These are phyloP conservation scores for Anser cygnoides DNA, from an alignment of 2,113 vertebrate species.

Conservation along the genomic window DNA sequence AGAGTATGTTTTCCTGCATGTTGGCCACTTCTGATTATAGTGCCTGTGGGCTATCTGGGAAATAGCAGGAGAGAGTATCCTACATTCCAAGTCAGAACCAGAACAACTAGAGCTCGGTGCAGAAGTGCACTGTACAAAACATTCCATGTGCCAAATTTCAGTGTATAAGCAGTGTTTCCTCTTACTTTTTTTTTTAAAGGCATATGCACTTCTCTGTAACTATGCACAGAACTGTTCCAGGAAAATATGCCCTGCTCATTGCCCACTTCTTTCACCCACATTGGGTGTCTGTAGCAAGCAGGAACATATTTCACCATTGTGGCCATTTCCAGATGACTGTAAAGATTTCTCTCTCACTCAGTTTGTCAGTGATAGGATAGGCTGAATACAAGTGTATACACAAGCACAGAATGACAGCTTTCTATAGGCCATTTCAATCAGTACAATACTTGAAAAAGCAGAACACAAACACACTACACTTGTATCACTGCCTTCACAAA, in stretches of 20 bases:
- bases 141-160: background rate
- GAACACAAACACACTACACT: accelerated
- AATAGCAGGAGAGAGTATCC: conserved; percentile 33
- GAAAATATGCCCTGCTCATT: background rate
- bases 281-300: background rate
- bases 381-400: background rate
- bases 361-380: background rate
- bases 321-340: background rate
- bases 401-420: background rate
- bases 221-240: background rate
- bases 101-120: conserved; percentile 24
- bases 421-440: background rate
- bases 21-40: conserved; percentile 52
- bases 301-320: background rate
- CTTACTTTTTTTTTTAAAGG: background rate
- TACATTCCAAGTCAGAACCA: conserved; percentile 54
- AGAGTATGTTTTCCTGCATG: conserved; percentile 22
- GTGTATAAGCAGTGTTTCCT: background rate
- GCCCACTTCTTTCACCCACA: background rate
- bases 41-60: conserved; percentile 29
- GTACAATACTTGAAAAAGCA: background rate
- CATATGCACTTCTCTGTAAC: background rate
- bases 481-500: background rate
- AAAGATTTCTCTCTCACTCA: background rate
- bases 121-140: conserved; percentile 33